Percentiles rank a stretch among this genome's conserved stretches.
phyloP scores from a whole-genome alignment of 2,797 vertebrate species.

The Tragopan temminckii region DNA sequence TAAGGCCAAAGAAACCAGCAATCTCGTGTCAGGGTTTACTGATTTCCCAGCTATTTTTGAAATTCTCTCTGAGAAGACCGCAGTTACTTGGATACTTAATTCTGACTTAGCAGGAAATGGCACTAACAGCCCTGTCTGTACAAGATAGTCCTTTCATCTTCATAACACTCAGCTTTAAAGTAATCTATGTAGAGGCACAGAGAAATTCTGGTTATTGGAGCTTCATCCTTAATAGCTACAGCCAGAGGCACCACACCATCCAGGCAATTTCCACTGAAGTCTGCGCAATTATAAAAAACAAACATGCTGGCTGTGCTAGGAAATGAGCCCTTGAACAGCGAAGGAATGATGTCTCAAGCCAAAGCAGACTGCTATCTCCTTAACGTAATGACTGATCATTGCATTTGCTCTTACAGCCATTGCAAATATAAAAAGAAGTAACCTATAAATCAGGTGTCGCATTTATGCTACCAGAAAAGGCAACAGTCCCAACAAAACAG shows the following conservation, averaged over 20 bases:
- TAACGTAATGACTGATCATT: accelerated
- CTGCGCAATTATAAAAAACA: neutral
- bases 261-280: neutral
- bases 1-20: neutral
- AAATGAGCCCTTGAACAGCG: neutral
- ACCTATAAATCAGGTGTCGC: accelerated
- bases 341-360: neutral
- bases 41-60: neutral
- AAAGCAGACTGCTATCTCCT: neutral
- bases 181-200: neutral
- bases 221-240: neutral
- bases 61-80: neutral
- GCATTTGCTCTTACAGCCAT: neutral
- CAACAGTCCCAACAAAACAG: accelerated
- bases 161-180: neutral
- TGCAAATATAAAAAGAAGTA: neutral
- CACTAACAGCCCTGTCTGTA: neutral
- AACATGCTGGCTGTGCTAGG: neutral
- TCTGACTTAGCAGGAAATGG: neutral
- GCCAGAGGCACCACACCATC: neutral
- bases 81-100: neutral
- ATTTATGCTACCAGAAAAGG: accelerated
- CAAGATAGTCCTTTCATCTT: neutral
- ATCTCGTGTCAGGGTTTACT: neutral
- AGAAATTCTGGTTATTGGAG: neutral